Evolutionary conservation across 2,113 vertebrate species (phyloP).

Genomic region (Bambusicola thoracicus): DNA sequence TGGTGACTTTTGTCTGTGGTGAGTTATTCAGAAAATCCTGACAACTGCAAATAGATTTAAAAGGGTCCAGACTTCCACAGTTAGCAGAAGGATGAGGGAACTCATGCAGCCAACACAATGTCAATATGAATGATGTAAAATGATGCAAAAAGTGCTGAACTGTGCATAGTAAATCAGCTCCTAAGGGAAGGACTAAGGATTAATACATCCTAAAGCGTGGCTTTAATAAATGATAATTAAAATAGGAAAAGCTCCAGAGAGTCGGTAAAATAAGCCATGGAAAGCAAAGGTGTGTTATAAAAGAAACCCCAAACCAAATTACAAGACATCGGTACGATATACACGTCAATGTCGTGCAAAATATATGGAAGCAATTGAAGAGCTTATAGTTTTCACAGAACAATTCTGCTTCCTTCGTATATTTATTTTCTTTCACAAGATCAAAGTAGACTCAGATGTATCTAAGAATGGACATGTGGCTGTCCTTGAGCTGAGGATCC

Average conservation of each 20-base stretch:
- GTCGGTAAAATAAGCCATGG: background rate
- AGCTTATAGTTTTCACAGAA: background rate
- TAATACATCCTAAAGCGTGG: background rate
- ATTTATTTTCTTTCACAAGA: background rate
- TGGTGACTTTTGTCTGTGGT: background rate
- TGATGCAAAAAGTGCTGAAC: slow-evolving; percentile 29
- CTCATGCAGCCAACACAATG: slow-evolving; percentile 4
- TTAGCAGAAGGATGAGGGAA: background rate
- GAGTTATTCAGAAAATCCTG: slow-evolving; percentile 29
- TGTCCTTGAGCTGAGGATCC: background rate
- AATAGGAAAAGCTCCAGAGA: slow-evolving; percentile 26
- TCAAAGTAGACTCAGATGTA: background rate
- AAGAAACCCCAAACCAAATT: slow-evolving; percentile 31
- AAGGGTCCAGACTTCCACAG: background rate
- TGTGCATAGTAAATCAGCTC: slow-evolving; percentile 10
- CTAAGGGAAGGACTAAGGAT: background rate
- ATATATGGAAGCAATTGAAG: background rate
- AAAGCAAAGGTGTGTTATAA: slow-evolving; percentile 20
- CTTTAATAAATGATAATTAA: slow-evolving; percentile 28
- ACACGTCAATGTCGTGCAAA: background rate
- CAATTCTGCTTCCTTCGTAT: background rate
- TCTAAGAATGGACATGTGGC: background rate
- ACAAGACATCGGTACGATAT: slow-evolving; percentile 16
- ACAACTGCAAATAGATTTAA: slow-evolving; percentile 12
- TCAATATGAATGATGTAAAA: slow-evolving; percentile 40